Evolutionary conservation across 2,797 vertebrate species (phyloP).

Genomic region (Tapirus indicus): DNA sequence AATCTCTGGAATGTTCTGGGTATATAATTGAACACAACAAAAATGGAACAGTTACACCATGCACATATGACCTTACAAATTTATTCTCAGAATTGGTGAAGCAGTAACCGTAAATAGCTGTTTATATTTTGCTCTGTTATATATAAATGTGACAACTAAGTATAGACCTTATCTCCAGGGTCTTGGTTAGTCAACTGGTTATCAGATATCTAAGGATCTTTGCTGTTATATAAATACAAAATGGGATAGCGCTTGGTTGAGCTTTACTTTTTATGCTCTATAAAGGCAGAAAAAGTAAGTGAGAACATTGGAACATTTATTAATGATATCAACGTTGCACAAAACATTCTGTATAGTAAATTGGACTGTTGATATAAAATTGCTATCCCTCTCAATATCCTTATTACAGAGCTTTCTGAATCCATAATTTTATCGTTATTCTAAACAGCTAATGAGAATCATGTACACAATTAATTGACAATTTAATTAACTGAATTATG

Average conservation of each 20-base stretch:
- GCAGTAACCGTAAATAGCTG: constrained; percentile 73
- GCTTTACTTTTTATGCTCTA: not conserved
- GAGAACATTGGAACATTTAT: not conserved
- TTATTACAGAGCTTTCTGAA: not conserved
- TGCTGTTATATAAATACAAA: constrained; percentile 34
- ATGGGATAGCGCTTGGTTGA: not conserved
- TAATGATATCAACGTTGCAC: not conserved
- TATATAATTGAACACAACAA: constrained; percentile 66
- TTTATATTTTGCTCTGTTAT: constrained; percentile 64
- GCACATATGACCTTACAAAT: constrained; percentile 68
- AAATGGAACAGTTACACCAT: constrained; percentile 75
- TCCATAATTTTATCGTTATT: not conserved
- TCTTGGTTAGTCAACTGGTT: constrained; percentile 27
- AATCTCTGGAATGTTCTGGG: constrained; percentile 62
- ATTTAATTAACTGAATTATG: not conserved
- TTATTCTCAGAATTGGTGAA: constrained; percentile 80
- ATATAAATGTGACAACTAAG: constrained; percentile 71
- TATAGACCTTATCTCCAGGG: constrained; percentile 21
- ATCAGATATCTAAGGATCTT: constrained; percentile 34
- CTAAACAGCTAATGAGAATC: not conserved
- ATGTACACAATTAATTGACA: not conserved
- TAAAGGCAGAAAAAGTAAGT: not conserved
- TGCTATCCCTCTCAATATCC: not conserved
- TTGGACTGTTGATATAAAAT: not conserved
- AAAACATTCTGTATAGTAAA: not conserved